Percentiles rank a stretch among this genome's conserved stretches.
phyloP scores from a whole-genome alignment of 2,888 invertebrate species.

The Limnephilus auricula region DNA sequence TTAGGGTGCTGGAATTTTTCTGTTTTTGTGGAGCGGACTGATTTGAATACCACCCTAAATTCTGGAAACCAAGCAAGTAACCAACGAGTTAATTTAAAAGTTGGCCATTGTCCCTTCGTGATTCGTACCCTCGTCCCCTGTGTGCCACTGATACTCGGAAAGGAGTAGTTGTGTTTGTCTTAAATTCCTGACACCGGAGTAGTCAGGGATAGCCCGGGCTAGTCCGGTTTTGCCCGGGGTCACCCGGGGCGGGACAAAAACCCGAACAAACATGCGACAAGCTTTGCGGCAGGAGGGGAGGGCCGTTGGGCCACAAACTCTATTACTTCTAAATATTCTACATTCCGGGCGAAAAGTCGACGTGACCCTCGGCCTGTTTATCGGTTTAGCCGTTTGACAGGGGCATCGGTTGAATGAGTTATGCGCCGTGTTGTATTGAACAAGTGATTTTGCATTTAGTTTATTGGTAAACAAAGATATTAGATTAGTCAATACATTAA shows the following conservation, averaged over 20 bases:
- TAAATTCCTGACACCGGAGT: not conserved
- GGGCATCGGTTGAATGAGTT: not conserved
- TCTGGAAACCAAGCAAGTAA: not conserved
- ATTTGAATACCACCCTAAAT: not conserved
- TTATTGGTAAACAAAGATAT: not conserved
- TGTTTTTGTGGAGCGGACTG: not conserved
- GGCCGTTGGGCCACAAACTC: not conserved
- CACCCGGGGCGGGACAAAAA: not conserved
- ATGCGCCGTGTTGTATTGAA: not conserved
- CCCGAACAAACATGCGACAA: conserved; percentile 5
- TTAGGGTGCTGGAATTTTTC: too few relatives aligned
- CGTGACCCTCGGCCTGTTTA: not conserved
- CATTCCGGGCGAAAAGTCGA: not conserved
- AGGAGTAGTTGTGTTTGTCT: not conserved
- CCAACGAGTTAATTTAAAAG: conserved; percentile 22
- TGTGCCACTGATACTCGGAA: not conserved
- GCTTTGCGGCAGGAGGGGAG: not conserved
- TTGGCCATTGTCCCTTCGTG: conserved; percentile 17
- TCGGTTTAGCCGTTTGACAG: not conserved
- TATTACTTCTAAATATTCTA: conserved; percentile 23
- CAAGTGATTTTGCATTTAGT: not conserved
- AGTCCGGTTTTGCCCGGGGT: not conserved
- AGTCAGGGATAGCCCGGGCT: not conserved
- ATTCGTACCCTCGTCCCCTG: not conserved
- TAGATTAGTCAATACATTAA: not conserved